Base-by-base conservation (phyloP, 2,113 vertebrate species). In the Pangasianodon hypophthalmus region DNA sequence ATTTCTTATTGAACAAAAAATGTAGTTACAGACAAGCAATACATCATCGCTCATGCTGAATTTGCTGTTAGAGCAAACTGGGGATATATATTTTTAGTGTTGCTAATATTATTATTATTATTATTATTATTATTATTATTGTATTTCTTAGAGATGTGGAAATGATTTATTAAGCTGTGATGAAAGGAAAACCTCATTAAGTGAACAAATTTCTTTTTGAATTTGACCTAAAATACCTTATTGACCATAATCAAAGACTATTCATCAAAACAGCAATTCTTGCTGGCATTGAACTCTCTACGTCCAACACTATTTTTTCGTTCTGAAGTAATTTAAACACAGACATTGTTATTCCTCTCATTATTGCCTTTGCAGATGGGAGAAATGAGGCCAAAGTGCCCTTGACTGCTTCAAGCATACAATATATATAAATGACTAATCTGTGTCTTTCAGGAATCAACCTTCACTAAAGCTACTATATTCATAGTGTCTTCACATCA, bases 181-280 rank as follows among this genome's bases (percentile, higher is more conserved):
- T 87, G 88, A 91, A 82, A 89, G 88, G 58, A 89, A 87, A 88
- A 44, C 60, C 82, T 90, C 71, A 90, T 91, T 91, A 90, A 73
- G 77, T 88, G 82, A 90, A 90, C 86, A 88, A 56, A 85, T 80
- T 64, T 91, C 29, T 90, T 88, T 91, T 90, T 19, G 48, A 82
- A 32, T 54, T 67, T 88, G 69, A 85, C 85, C 71, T 62, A 54
- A 69, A 80, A 88, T 82, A 80, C 48, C 52, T 46, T 87, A 87
- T 87, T 84, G 85, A 91, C 88, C 48, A 46, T 84, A 89, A 84
- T 89, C 60, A 89, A 79, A 80, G 58, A 54, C 84, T 86, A 84
- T 77, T 89, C 32, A 85, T 87, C 64, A 87, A 82, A 85, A 84
- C 58, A 73, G 24, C 44, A 9, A 81, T 81, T 81, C 5, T 32